These are phyloP conservation scores for Xenopus tropicalis DNA, from an alignment of 2,113 vertebrate genomes.

Conservation along the genomic window DNA sequence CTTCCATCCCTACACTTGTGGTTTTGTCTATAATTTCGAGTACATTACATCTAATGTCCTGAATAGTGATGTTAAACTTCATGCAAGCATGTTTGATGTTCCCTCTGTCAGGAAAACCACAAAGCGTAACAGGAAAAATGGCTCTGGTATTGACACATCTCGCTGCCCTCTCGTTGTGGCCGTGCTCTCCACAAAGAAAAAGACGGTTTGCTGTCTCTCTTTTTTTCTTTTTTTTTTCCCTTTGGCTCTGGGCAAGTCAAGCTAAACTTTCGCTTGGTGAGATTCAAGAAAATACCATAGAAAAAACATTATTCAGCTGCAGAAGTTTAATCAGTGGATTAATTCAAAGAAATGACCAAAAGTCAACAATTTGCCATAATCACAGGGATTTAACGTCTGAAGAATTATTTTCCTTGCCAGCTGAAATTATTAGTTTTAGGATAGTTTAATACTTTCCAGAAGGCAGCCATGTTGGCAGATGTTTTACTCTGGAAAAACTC, in stretches of 20 bases:
- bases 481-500: not conserved
- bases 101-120: constrained; percentile 33
- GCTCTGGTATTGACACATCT: constrained; percentile 46
- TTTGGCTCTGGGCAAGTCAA: constrained; percentile 10
- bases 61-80: constrained; percentile 27
- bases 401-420: not conserved
- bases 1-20: not conserved
- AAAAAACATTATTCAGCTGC: constrained; percentile 7
- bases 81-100: constrained; percentile 16
- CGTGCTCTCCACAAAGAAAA: not conserved
- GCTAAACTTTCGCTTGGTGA: constrained; percentile 7
- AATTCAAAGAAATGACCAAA: constrained; percentile 10
- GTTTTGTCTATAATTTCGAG: constrained; percentile 37
- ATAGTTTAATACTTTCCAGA: not conserved
- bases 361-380: constrained; percentile 24
- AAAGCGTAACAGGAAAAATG: constrained; percentile 36
- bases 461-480: not conserved
- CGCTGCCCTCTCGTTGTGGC: constrained; percentile 1
- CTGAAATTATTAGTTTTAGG: not conserved
- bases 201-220: constrained; percentile 4
- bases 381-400: not conserved
- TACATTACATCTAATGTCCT: constrained; percentile 28
- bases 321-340: constrained; percentile 7
- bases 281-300: not conserved
- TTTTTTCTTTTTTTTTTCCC: not conserved